Base-by-base conservation (phyloP, 1,140 invertebrate genomes). In the Tetramorium simillimum region DNA sequence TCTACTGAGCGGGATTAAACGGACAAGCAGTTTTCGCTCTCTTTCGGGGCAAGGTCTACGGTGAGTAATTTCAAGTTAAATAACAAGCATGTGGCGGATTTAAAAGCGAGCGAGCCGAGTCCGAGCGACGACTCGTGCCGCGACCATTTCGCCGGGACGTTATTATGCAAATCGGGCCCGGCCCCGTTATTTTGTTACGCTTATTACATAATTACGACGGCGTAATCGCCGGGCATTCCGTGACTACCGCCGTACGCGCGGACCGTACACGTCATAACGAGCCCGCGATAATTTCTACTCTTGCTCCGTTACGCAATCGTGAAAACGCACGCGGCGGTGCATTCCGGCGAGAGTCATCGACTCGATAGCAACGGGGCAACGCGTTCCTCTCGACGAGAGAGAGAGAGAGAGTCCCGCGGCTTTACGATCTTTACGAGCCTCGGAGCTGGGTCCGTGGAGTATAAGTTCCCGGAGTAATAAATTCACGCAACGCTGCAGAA, bases 161-260 rank as follows among this genome's bases (percentile, higher is more conserved):
- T 69, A 81, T 81, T 81, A 81, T 56, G 78, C 63, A 70, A 56
- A 81, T 81, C 51, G 49, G 37, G 12, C 60, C 60, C 28, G 18
- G 37, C 40, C 16, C 40, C 10, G 21, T 49, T 77, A 60, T 40
- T 56, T 46, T 62, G 69, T 84, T 60, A 56, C 67, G 51, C 80
- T 69, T 62, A 18, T 84, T 84, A 84, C 69, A 60, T 75, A 73
- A 84, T 75, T 84, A 60, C 53, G 53, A 46, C 51, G 80, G 40
- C 37, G 56, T 75, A 73, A 82, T 82, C 80, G 56, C 18, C 40
- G 67, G 67, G 56, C 28, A 53, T 75, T 84, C 69, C 80, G 67
- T 73, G 80, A 73, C 63, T 70, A 46, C 67, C 43, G 65, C 21
- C 49, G 21, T 53, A 40, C 21, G 80, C 21, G 80, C 67, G 37